Base-by-base conservation (phyloP, 2,113 vertebrate genomes). In the Zosterops hypoxanthus region DNA sequence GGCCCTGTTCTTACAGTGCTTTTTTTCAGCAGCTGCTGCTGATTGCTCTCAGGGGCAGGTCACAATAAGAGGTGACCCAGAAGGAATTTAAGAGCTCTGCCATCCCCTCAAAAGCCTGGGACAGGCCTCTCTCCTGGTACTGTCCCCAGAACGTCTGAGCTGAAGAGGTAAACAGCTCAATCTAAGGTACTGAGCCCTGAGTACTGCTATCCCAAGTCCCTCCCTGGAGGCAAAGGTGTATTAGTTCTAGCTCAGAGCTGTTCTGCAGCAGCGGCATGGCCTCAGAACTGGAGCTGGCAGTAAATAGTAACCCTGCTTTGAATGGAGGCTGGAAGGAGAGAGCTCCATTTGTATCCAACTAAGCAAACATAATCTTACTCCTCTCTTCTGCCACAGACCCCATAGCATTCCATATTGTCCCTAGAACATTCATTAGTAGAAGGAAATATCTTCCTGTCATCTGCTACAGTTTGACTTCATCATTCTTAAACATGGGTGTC, bases 251-350 rank as follows among this genome's bases (percentile, higher is more conserved):
- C n/a, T 63, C 60, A 78, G 86, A 68, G 46, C 42, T 73, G 41
- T 59, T 9, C 2, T 21, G 80, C 75, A 65, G 76, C 41, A n/a
- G 13, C 5, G 46, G 24, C 55, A 69, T 0, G 0, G 39, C 21
- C 84, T 77, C 15, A 0, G 41, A 87, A 68, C 56, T 71, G 34
- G 26, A 73, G 34, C n/a, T 41, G 41, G 12, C 12, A 72, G 34
- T 46, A 61, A 64, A 59, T 2, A 26, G 8, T 8, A 53, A 53
- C 11, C 5, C 19, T 82, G 31, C 49, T 71, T 41, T 41, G 56
- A 82, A 88, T 0, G 0, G 25, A 72, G 26, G 41, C 17, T 63
- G 66, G 36, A 82, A 42, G 36, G 46, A 87, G 24, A 79, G 21
- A 86, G 63, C 10, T 36, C 69, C 25, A 44, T 64, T 14, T 79